A percentile compares a stretch with the other conserved stretches of the same genome.
These are phyloP conservation scores for Andinoacara biseriatus DNA, from an alignment of 2,113 vertebrate species.

Conservation along the genomic window DNA sequence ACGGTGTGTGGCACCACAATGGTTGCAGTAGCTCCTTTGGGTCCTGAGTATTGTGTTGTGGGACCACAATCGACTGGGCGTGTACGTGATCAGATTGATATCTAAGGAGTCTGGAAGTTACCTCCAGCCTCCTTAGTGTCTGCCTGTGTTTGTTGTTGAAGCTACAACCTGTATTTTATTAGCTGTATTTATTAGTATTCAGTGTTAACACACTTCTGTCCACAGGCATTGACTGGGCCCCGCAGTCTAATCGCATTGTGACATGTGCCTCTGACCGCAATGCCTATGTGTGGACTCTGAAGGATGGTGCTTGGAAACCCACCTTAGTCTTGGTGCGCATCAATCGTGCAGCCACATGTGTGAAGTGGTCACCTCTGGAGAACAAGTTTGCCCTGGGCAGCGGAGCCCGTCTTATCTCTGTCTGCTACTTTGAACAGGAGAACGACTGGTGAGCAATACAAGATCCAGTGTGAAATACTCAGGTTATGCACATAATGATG, in stretches of 20 bases:
- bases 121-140: too few relatives aligned
- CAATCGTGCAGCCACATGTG: constrained; percentile 84
- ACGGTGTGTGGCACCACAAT: too few relatives aligned
- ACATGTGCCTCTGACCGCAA: constrained; percentile 84
- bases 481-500: neutral
- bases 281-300: constrained; percentile 84
- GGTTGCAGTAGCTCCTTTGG: too few relatives aligned
- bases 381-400: constrained; percentile 86
- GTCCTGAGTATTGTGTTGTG: too few relatives aligned
- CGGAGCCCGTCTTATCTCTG: constrained; percentile 81
- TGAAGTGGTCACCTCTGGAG: constrained; percentile 84
- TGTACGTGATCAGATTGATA: too few relatives aligned
- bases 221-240: constrained; percentile 84
- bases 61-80: too few relatives aligned
- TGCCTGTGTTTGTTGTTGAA: too few relatives aligned
- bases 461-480: neutral
- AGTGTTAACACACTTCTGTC: neutral
- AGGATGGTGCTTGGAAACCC: constrained; percentile 82
- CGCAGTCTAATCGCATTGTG: constrained; percentile 83
- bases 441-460: constrained; percentile 80
- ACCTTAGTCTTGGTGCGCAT: constrained; percentile 84
- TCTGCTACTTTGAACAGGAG: constrained; percentile 86
- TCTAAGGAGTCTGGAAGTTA: too few relatives aligned
- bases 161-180: too few relatives aligned
- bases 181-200: too few relatives aligned